phyloP scores from a whole-genome alignment of 2,113 vertebrate genomes.

The Pelmatolapia mariae region DNA sequence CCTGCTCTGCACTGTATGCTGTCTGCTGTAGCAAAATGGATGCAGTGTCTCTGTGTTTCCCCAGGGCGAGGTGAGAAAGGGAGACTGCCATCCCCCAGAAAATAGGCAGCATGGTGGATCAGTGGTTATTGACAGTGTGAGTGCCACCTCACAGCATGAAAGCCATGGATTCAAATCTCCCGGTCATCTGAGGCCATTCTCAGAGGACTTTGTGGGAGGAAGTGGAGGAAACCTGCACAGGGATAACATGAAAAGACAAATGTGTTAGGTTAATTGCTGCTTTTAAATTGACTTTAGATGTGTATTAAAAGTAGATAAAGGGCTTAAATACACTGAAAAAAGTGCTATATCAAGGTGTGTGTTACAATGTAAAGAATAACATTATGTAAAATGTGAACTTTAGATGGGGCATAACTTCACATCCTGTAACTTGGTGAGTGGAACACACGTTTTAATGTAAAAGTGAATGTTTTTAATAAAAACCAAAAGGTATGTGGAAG shows the following conservation, averaged over 20 bases:
- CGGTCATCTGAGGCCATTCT: background rate
- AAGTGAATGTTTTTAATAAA: background rate
- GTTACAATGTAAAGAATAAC: background rate
- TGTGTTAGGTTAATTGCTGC: background rate
- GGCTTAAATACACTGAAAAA: background rate
- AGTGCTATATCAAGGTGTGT: fast-evolving
- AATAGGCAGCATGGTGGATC: background rate
- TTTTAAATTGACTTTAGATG: background rate
- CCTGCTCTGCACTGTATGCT: background rate
- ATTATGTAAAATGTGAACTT: background rate
- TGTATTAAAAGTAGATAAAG: background rate
- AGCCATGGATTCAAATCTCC: background rate
- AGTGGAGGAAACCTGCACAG: background rate
- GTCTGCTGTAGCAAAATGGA: background rate
- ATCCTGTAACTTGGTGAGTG: background rate
- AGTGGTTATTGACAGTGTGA: background rate
- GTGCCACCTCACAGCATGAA: background rate
- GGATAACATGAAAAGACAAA: background rate
- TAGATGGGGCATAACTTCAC: background rate
- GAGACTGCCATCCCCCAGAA: background rate
- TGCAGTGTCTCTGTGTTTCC: background rate
- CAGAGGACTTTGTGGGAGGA: background rate
- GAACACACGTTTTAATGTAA: background rate
- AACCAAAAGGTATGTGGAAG: background rate
- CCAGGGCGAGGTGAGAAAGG: background rate